Evolutionary conservation across 92 coral and sea anemone species (phyloP).

Genomic region (Pocillopora meandrina): DNA sequence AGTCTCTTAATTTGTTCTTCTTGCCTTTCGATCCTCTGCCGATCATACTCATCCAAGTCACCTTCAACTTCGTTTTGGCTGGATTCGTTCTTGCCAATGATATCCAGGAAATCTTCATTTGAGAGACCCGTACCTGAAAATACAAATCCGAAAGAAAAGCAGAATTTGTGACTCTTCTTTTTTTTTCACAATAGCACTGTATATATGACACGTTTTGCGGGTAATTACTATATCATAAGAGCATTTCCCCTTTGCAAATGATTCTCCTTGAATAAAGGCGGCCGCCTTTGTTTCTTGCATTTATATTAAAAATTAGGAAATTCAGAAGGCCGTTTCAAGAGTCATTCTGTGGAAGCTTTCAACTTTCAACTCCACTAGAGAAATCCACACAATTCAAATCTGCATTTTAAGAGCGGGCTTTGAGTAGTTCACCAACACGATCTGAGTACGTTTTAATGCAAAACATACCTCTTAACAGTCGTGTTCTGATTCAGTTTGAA

Average conservation of each 20-base stretch:
- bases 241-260: too few species aligned
- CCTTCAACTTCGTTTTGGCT: conserved; percentile 2
- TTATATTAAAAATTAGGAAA: too few species aligned
- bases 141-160: conserved; percentile 1
- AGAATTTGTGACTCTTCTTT: not conserved
- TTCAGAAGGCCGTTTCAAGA: too few species aligned
- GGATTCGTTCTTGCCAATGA: conserved; percentile 3
- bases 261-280: too few species aligned
- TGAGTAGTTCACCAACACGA: too few species aligned
- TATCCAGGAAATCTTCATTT: conserved; percentile 31
- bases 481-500: conserved; percentile 58
- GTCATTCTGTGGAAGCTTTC: too few species aligned
- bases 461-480: conserved; percentile 21
- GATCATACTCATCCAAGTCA: conserved; percentile 39
- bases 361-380: too few species aligned
- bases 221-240: too few species aligned
- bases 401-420: too few species aligned
- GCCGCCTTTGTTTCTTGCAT: too few species aligned
- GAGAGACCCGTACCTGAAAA: conserved; percentile 29
- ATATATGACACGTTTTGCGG: not conserved
- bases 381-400: too few species aligned
- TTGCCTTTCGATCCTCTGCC: conserved; percentile 48
- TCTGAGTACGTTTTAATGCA: too few species aligned
- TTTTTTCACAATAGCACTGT: not conserved
- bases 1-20: conserved; percentile 50